Evolutionary conservation across 2,113 vertebrate species (phyloP).

Genomic region (Psephotus haematonotus): DNA sequence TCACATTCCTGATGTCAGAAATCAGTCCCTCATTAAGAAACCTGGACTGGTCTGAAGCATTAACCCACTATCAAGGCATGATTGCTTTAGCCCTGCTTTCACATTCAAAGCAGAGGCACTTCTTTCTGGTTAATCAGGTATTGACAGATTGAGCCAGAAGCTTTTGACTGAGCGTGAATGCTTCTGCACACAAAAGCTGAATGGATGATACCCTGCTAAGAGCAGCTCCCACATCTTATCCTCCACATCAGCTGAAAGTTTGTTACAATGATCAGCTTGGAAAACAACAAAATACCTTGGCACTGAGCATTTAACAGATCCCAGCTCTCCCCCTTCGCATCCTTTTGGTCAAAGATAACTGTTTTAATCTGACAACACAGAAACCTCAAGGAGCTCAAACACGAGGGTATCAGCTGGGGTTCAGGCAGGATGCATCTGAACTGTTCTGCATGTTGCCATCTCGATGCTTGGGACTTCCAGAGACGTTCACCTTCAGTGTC

Average conservation of each 20-base stretch:
- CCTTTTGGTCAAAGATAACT: neutral
- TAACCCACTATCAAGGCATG: constrained; percentile 27
- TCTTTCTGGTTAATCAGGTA: constrained; percentile 61
- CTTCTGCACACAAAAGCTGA: constrained; percentile 48
- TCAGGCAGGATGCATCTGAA: neutral
- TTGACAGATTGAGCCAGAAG: constrained; percentile 46
- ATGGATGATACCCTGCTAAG: constrained; percentile 52
- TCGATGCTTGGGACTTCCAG: neutral
- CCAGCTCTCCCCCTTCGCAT: neutral
- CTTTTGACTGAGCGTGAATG: constrained; percentile 41
- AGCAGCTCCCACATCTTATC: constrained; percentile 32
- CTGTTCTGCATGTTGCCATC: neutral
- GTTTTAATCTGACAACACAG: neutral
- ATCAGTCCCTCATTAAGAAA: constrained; percentile 50
- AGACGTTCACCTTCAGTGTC: neutral
- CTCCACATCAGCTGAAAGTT: neutral
- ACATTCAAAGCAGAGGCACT: constrained; percentile 50
- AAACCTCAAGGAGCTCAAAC: neutral
- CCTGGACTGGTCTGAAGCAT: neutral
- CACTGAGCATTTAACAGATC: neutral
- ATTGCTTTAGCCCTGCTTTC: constrained; percentile 50
- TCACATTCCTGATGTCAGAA: constrained; percentile 57
- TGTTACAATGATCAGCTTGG: neutral
- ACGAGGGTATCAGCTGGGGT: neutral
- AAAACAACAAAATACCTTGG: constrained; percentile 18